phyloP scores from a whole-genome alignment of 2,888 invertebrate species.

The Cheilosia vernalis region DNA sequence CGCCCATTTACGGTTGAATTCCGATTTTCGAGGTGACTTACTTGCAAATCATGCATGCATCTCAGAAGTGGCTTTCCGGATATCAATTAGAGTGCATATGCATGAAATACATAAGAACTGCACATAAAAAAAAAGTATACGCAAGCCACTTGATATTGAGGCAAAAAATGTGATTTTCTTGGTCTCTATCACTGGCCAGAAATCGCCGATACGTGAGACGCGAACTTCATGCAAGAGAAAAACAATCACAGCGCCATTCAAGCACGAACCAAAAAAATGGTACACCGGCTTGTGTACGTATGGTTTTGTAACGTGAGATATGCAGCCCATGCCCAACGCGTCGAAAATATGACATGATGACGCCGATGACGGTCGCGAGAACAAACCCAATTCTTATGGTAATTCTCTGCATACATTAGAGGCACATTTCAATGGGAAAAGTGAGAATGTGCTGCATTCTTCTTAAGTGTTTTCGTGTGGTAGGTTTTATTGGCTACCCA shows the following conservation, averaged over 20 bases:
- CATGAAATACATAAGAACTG: conserved; percentile 38
- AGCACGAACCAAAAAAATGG: conserved; percentile 54
- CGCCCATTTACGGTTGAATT: conserved; percentile 65
- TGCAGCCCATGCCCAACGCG: conserved; percentile 49
- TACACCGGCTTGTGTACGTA: neutral
- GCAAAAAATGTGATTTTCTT: conserved; percentile 16
- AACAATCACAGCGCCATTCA: conserved; percentile 52
- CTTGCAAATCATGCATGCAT: conserved; percentile 58
- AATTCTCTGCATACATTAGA: conserved; percentile 22
- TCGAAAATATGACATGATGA: conserved; percentile 53
- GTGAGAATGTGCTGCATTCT: conserved; percentile 24
- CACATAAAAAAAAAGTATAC: neutral
- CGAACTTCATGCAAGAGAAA: conserved; percentile 5
- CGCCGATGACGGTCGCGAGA: conserved; percentile 42
- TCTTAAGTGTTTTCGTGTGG: too few relatives aligned
- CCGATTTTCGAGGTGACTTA: conserved; percentile 61
- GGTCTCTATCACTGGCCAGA: conserved; percentile 29
- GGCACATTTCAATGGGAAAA: conserved; percentile 26
- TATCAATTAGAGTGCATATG: conserved; percentile 58
- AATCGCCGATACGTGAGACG: conserved; percentile 16
- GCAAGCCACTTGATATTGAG: conserved; percentile 2
- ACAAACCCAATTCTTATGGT: conserved; percentile 55
- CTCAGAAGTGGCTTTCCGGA: conserved; percentile 33
- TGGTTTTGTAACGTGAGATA: conserved; percentile 59
- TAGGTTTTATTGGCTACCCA: too few relatives aligned